Evolutionary conservation across 2,797 vertebrate species (phyloP), one percentile per base, ranked within the genome.

Genomic region (Aldrovandia affinis): DNA sequence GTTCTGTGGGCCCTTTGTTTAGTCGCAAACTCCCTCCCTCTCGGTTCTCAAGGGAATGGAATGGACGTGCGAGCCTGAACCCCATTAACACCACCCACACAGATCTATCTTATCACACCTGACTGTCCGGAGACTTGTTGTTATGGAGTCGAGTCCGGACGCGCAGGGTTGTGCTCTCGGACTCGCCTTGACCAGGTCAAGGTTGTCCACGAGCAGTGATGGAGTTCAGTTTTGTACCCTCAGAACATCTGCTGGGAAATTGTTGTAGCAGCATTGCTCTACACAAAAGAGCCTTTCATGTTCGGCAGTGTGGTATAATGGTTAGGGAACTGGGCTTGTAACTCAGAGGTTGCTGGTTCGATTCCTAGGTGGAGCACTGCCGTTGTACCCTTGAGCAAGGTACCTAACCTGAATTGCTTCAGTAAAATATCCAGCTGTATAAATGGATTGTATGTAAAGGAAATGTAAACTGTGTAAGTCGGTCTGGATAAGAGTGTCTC

Each of bases 1-100:
- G 96, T 99, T 98, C 93, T 96, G 95, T 94, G 93, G 95, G 94
- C 97, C n/a, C 97, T 98, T 99, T 99, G 98, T 99, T 98, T 97
- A 95, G 96, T 95, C 94, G 94, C 92, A 94, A 96, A 96, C 91
- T 95, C 96, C 95, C 95, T 93, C 92, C 93, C 93, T 95, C 95
- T 95, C 90, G 84, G 95, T 96, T 98, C 98, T 98, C 97, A 96
- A 92, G 97, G 97, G 97, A 97, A 96, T 92, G 90, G 95, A 94
- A 96, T 95, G 95, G 95, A 95, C 91, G 89, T 91, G 90, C 22
- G 52, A 86, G 90, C 83, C 80, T 77, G 84, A 92, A 78, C 55
- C 86, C 63, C 55, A 82, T 78, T 33, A 59, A 75, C 78, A 47
- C 81, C 75, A 80, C 79, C 61, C 70, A 39, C 20, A 14, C 79